These are phyloP conservation scores for Mesocentrotus franciscanus DNA, from an alignment of 53 echinoderm and acorn worm genomes.

Conservation along the genomic window DNA sequence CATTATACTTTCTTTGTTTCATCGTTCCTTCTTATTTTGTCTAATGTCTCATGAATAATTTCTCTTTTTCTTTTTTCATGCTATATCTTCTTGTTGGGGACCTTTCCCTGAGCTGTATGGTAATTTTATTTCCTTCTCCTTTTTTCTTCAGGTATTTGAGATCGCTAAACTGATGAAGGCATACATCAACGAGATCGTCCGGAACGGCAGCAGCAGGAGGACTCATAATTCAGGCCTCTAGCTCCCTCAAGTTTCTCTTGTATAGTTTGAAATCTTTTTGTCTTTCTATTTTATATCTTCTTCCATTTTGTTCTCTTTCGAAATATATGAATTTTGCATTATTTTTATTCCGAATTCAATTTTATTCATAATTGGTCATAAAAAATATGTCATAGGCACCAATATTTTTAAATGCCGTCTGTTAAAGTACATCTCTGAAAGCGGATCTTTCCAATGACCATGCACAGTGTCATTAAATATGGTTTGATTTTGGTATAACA, in stretches of 20 bases:
- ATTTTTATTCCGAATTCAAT: neutral
- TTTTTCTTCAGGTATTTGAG: slow-evolving; percentile 89
- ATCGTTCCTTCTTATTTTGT: too few species aligned
- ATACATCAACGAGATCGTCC: slow-evolving; percentile 98
- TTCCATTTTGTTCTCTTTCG: neutral
- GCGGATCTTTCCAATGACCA: neutral
- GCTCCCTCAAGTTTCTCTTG: neutral
- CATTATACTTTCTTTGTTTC: too few species aligned
- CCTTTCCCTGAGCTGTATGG: neutral
- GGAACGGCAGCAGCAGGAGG: slow-evolving; percentile 86
- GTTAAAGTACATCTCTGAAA: neutral
- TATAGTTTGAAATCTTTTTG: neutral
- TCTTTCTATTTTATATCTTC: slow-evolving; percentile 23
- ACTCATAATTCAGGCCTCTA: neutral
- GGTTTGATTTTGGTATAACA: too few species aligned
- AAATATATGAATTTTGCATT: neutral
- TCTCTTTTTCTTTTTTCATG: too few species aligned
- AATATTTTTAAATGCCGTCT: neutral
- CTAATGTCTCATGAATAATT: too few species aligned
- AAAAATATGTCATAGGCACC: neutral
- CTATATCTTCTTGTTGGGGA: too few species aligned
- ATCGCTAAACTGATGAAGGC: slow-evolving; percentile 99
- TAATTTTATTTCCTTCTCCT: neutral
- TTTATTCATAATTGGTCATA: neutral
- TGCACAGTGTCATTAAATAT: neutral